phyloP scores from a whole-genome alignment of 2,113 vertebrate genomes.

The Origma solitaria region DNA sequence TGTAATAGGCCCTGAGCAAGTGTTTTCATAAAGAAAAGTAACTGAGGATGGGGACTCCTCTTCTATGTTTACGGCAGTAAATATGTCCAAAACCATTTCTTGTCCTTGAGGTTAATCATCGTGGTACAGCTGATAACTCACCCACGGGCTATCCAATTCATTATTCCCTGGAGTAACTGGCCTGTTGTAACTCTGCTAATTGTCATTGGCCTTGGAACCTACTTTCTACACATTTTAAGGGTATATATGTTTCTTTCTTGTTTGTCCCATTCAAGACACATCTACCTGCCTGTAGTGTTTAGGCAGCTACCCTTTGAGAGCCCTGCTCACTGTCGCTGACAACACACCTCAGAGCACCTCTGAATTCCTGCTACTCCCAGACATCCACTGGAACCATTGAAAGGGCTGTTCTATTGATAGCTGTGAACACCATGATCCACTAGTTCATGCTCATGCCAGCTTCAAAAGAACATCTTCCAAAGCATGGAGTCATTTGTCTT shows the following conservation, averaged over 20 bases:
- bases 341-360: neutral
- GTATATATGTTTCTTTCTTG: neutral
- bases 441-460: neutral
- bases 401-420: neutral
- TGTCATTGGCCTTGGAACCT: neutral
- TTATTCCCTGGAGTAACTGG: neutral
- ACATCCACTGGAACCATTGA: rapidly evolving
- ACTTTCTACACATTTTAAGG: neutral
- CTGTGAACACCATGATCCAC: neutral
- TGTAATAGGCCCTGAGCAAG: neutral
- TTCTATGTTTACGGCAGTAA: neutral
- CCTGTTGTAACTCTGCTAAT: neutral
- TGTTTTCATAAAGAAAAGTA: neutral
- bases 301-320: neutral
- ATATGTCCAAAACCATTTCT: neutral
- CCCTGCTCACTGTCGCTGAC: neutral
- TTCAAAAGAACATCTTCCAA: neutral
- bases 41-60: neutral
- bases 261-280: neutral
- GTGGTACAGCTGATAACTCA: neutral
- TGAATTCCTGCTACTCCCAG: neutral
- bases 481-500: neutral
- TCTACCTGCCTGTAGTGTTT: neutral
- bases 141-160: neutral
- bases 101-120: neutral